A percentile compares a stretch with the other conserved stretches of the same genome.
These are phyloP conservation scores for Crenichthys baileyi DNA, from an alignment of 2,797 vertebrate genomes.

Conservation along the genomic window DNA sequence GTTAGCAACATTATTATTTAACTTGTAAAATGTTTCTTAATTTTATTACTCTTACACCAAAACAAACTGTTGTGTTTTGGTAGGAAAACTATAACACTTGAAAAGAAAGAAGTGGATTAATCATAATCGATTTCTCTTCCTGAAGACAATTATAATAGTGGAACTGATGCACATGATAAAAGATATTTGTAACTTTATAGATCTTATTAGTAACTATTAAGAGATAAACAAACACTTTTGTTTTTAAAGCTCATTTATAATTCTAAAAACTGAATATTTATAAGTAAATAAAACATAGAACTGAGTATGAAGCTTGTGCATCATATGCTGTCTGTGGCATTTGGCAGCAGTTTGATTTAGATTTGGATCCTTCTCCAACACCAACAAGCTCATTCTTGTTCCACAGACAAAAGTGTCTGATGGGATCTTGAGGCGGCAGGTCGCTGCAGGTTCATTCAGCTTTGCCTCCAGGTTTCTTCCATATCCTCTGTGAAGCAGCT, in stretches of 20 bases:
- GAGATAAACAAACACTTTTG: not conserved
- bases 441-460: constrained; percentile 30
- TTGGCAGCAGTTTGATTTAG: not conserved
- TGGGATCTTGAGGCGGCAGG: constrained; percentile 47
- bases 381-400: constrained; percentile 41
- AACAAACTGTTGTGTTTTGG: not conserved
- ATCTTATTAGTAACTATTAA: not conserved
- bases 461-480: not conserved
- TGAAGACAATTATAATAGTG: not conserved
- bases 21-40: not conserved
- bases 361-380: not conserved
- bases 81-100: not conserved
- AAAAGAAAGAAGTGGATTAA: not conserved
- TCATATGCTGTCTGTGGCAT: not conserved
- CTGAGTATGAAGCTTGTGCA: not conserved
- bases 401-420: constrained; percentile 15
- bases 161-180: not conserved
- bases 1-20: not conserved
- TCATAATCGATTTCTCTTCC: not conserved
- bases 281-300: not conserved
- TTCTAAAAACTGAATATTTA: not conserved
- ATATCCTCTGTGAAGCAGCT: not conserved
- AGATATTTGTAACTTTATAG: not conserved
- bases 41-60: not conserved
- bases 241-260: not conserved